A percentile compares a stretch with the other conserved stretches of the same genome.
phyloP scores from a whole-genome alignment of 2,797 vertebrate species.

The Chaunax sp. region DNA sequence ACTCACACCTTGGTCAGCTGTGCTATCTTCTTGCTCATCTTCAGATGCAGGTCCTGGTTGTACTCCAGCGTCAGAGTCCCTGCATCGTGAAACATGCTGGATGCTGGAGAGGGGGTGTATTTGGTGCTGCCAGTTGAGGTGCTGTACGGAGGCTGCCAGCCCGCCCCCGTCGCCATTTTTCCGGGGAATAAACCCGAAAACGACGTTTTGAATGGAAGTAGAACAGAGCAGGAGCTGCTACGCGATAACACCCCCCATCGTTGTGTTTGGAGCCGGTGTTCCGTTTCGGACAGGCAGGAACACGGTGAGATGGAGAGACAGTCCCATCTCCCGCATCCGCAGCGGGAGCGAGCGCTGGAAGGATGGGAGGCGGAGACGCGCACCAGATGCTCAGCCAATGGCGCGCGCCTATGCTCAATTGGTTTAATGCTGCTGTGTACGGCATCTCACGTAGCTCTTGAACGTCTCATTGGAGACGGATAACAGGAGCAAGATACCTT shows the following conservation, averaged over 20 bases:
- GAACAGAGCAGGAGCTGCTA: constrained; percentile 15
- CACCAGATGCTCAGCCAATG: constrained; percentile 59
- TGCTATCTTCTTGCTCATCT: constrained; percentile 88
- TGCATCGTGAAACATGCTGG: constrained; percentile 74
- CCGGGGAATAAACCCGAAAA: constrained; percentile 23
- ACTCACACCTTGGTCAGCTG: constrained; percentile 83
- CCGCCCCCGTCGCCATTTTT: constrained; percentile 79
- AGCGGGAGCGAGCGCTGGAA: constrained; percentile 38
- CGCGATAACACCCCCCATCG: constrained; percentile 32
- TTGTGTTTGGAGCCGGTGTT: constrained; percentile 16
- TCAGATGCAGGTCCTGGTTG: constrained; percentile 83
- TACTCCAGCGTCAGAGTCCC: constrained; percentile 79
- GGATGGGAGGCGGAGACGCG: constrained; percentile 49
- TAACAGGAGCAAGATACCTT: neutral
- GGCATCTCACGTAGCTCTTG: neutral
- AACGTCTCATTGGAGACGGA: neutral
- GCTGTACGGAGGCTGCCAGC: constrained; percentile 75
- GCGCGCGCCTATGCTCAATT: constrained; percentile 17
- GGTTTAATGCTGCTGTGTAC: constrained; percentile 19
- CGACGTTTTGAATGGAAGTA: constrained; percentile 6
- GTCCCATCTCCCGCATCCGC: constrained; percentile 34
- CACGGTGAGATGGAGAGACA: constrained; percentile 7
- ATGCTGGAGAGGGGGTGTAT: constrained; percentile 50
- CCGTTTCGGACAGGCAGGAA: neutral
- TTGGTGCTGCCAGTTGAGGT: constrained; percentile 55